Evolutionary conservation across 2,888 invertebrate genomes (phyloP), one percentile per base, ranked within the genome.

Genomic region (Aelia acuminata): DNA sequence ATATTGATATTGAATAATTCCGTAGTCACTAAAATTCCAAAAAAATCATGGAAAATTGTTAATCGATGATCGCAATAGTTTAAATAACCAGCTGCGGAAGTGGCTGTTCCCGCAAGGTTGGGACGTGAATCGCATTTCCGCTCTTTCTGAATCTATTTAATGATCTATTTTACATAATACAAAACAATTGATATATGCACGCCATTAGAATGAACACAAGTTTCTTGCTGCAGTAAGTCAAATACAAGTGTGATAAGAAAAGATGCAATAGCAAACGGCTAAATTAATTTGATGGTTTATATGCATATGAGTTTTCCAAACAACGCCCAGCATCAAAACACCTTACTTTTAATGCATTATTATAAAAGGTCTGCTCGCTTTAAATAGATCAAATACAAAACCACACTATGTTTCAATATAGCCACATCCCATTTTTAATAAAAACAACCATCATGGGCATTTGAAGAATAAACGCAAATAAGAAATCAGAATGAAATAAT

Each of bases 91-190:
- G 13, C 35, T 35, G 63, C 63, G 63, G 63, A 70, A 18, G 63
- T 70, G 35, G 63, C 63, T 35, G 31, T 20, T 70, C 31, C 31
- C 63, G 35, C 63, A 70, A 70, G 63, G 63, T 70, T 70, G 35
- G 63, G 18, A 18, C 31, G 31, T 70, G 63, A 70, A 70, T 70
- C 63, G 63, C 63, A 70, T 70, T 70, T 70, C 63, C 63, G 63
- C 63, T 20, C 7, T 35, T 35, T 18, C 63, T 70, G 63, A 70
- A 70, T 70, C 63, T 70, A 35, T 8, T 70, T 20, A 70, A 70
- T 35, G 63, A 70, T 70, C 35, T 70, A 18, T 18, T 70, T 70
- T 70, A 70, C 63, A 70, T 70, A 70, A 70, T 70, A 35, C 15
- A 70, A 70, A 31, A 15, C 5, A 63, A 63, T 18, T 31, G 8